Base-by-base conservation (phyloP, 2,113 vertebrate genomes). In the Poeciliopsis turrubarensis region DNA sequence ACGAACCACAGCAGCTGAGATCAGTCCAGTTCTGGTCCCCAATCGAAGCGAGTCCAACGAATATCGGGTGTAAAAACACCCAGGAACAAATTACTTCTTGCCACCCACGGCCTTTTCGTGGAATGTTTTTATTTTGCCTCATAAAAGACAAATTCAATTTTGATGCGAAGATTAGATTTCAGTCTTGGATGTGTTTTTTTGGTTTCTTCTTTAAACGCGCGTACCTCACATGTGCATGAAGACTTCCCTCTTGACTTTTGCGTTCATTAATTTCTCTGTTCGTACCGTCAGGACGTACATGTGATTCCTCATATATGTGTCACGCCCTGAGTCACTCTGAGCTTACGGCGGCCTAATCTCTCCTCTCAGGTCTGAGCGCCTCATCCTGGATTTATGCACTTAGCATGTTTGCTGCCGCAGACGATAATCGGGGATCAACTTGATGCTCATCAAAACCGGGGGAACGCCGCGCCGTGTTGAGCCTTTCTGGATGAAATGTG, bases 311-410 rank as follows among this genome's bases (percentile, higher is more conserved):
- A 19, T 60, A 15, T 75, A 61, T 71, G 34, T 69, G 66, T 68
- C 7, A 15, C 75, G 25, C 29, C 61, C 68, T 62, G 70, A 81
- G 51, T 63, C 44, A 65, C 70, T 51, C n/a, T 54, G 68, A 79
- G 70, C 66, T 82, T 60, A 66, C 62, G 41, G 82, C 66, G 66
- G 70, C 67, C 76, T 88, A 81, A 84, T 89, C 87, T 81, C 30
- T 73, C 62, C 44, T n/a, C 60, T 73, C 62, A 54, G 61, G 32
- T 51, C 67, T 60, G 63, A 31, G 57, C 51, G 34, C 78, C 71
- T 84, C 60, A 83, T 79, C 65, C 67, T 39, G 68, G 87, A 87
- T 89, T 89, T 72, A 71, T 72, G 70, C 57, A 64, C 30, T 85
- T 67, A 30, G 57, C 65, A 60, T 87, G 68, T 82, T 86, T 76